Evolutionary conservation across 2,888 invertebrate genomes (phyloP).

Genomic region (Limulus polyphemus): DNA sequence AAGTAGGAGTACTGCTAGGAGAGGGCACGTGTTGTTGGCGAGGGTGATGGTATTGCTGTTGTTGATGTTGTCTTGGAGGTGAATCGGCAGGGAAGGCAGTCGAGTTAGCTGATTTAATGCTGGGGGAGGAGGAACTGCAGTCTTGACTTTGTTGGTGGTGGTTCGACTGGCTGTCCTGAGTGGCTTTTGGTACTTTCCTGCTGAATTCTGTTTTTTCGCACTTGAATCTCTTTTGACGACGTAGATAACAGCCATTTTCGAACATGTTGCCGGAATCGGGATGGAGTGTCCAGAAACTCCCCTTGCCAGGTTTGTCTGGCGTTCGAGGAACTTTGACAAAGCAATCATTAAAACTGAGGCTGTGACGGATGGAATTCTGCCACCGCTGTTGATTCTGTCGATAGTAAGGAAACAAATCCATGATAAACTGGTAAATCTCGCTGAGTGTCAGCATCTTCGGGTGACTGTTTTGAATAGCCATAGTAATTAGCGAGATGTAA

Average conservation of each 20-base stretch:
- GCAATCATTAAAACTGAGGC: constrained; percentile 96
- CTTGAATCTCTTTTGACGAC: constrained; percentile 95
- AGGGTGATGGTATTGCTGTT: constrained; percentile 4
- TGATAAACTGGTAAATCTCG: constrained; percentile 99
- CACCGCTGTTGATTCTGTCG: constrained; percentile 97
- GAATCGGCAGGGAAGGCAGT: too few species aligned
- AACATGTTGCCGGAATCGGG: constrained; percentile 99
- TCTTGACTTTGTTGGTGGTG: too few species aligned
- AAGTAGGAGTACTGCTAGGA: constrained; percentile 10
- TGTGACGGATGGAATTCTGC: constrained; percentile 98
- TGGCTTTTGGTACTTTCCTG: constrained; percentile 12
- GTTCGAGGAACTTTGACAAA: constrained; percentile 88
- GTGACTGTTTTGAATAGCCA: constrained; percentile 97
- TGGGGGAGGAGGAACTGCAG: too few species aligned
- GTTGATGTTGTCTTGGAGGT: too few species aligned
- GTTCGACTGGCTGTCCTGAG: neutral
- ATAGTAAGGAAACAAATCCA: constrained; percentile 98
- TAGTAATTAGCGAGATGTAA: constrained; percentile 96
- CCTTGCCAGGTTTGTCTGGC: constrained; percentile 96
- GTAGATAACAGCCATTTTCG: constrained; percentile 94
- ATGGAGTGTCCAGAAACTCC: constrained; percentile 97
- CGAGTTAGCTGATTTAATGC: too few species aligned
- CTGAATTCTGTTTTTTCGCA: constrained; percentile 66
- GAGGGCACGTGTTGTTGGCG: constrained; percentile 8
- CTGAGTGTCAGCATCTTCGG: constrained; percentile 93